A percentile compares a stretch with the other conserved stretches of the same genome.
Conservation (phyloP, 2,113 vertebrate genomes). For the Pan troglodytes region NHGRI_mPanTro3-v2.1_pri NC_072401.2:73567001-73567500, state of each 20-base stretch:
- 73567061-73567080: not conserved
- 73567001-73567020: not conserved
- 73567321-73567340: conserved; percentile 73
- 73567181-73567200: not conserved
- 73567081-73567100: not conserved
- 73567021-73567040: not conserved
- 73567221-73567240: not conserved
- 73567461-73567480: conserved; percentile 60
- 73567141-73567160: not conserved
- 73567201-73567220: conserved; percentile 24
- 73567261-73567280: not conserved
- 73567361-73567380: conserved; percentile 78
- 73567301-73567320: conserved; percentile 63
- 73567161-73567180: not conserved
- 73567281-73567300: conserved; percentile 53
- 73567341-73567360: conserved; percentile 78
- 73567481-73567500: conserved; percentile 74
- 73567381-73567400: conserved; percentile 79
- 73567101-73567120: not conserved
- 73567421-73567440: conserved; percentile 73
- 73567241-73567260: conserved; percentile 36
- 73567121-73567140: not conserved
- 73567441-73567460: conserved; percentile 79
- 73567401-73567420: conserved; percentile 75
- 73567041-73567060: not conserved